A percentile compares a stretch with the other conserved stretches of the same genome.
Evolutionary conservation across 1,140 invertebrate genomes (phyloP).

Genomic region (Drosophila repletoides): DNA sequence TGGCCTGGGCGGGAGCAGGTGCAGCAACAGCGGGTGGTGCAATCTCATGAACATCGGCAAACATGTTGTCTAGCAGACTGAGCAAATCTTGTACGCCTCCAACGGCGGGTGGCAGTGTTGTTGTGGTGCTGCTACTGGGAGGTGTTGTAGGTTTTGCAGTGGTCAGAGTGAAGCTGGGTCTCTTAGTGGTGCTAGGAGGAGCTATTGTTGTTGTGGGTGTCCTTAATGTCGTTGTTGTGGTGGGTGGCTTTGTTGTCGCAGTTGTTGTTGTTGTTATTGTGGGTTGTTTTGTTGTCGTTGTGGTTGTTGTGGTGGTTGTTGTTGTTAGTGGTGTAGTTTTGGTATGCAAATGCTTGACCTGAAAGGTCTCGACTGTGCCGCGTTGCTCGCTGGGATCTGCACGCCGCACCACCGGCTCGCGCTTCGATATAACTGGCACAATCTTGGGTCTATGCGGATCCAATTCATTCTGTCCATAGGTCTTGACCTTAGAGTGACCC

Average conservation of each 20-base stretch:
- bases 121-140: too few relatives aligned
- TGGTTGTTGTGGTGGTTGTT: constrained; percentile 36
- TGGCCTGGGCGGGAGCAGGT: not conserved
- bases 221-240: constrained; percentile 19
- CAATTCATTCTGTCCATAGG: constrained; percentile 87
- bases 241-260: constrained; percentile 2
- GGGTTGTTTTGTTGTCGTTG: constrained; percentile 5
- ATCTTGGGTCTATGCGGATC: constrained; percentile 81
- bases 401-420: constrained; percentile 69
- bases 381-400: constrained; percentile 75
- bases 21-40: constrained; percentile 13
- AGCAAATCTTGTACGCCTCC: constrained; percentile 70
- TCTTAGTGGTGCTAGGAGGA: constrained; percentile 2
- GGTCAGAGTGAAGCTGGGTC: not conserved
- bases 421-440: constrained; percentile 72
- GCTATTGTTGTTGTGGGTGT: constrained; percentile 1
- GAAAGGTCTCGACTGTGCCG: constrained; percentile 67
- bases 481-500: constrained; percentile 92
- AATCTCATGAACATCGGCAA: constrained; percentile 64
- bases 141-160: constrained; percentile 4
- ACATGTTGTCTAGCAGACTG: constrained; percentile 75
- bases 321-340: constrained; percentile 60
- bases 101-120: too few relatives aligned
- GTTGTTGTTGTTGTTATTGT: constrained; percentile 1
- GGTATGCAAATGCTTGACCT: constrained; percentile 80